phyloP scores from a whole-genome alignment of 2,888 invertebrate genomes.

The Drosophila meridiana region DNA sequence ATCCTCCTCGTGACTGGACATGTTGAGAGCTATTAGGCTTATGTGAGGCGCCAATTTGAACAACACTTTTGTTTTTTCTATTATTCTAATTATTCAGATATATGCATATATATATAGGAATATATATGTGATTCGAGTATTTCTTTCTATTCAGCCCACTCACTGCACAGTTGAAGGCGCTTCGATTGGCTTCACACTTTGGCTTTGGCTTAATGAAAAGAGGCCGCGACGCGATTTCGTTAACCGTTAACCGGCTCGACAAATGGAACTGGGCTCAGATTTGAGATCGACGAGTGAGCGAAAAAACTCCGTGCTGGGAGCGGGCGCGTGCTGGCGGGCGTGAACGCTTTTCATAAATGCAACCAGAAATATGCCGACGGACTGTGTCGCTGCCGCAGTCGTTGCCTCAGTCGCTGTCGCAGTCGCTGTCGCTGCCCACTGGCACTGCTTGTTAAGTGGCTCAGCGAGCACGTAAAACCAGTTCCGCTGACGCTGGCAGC shows the following conservation, averaged over 20 bases:
- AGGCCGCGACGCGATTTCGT: constrained; percentile 35
- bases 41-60: constrained; percentile 78
- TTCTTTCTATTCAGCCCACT: constrained; percentile 8
- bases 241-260: constrained; percentile 68
- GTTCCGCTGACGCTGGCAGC: constrained; percentile 51
- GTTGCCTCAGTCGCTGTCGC: constrained; percentile 15
- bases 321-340: constrained; percentile 71
- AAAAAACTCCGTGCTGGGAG: constrained; percentile 60
- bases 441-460: constrained; percentile 39
- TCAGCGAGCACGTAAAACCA: constrained; percentile 59
- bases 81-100: background rate
- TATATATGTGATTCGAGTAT: constrained; percentile 8
- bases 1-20: constrained; percentile 84
- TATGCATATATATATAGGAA: background rate
- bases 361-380: constrained; percentile 70
- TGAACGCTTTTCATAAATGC: constrained; percentile 76
- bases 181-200: constrained; percentile 38
- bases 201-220: constrained; percentile 12
- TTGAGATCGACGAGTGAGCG: constrained; percentile 43
- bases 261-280: constrained; percentile 82
- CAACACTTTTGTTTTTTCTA: constrained; percentile 9
- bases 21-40: constrained; percentile 62
- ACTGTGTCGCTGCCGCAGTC: constrained; percentile 26
- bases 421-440: constrained; percentile 28
- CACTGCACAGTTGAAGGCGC: constrained; percentile 33